phyloP scores from a whole-genome alignment of 1,140 invertebrate genomes.

The Pantala flavescens region DNA sequence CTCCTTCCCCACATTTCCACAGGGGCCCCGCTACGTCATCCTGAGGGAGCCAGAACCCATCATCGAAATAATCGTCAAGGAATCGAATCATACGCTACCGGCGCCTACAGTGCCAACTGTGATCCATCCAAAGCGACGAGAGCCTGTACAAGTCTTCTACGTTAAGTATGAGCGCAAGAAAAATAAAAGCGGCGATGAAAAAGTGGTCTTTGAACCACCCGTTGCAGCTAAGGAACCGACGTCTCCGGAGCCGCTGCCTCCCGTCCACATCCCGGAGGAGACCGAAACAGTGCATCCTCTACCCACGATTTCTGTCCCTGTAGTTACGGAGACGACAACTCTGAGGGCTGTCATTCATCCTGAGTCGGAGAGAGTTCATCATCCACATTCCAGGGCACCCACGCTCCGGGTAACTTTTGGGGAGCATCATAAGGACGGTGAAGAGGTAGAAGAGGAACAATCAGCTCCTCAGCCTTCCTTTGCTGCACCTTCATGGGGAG shows the following conservation, averaged over 20 bases:
- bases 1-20: slow-evolving; percentile 44
- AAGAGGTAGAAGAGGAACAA: slow-evolving; percentile 36
- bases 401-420: slow-evolving; percentile 66
- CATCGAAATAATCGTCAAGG: slow-evolving; percentile 83
- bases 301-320: slow-evolving; percentile 30
- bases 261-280: slow-evolving; percentile 21
- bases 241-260: slow-evolving; percentile 23
- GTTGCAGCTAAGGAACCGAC: slow-evolving; percentile 49
- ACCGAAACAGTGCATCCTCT: slow-evolving; percentile 29
- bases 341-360: slow-evolving; percentile 70
- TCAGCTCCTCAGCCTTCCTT: slow-evolving; percentile 47
- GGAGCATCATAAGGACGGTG: slow-evolving; percentile 35
- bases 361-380: slow-evolving; percentile 51
- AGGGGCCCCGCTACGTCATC: slow-evolving; percentile 28
- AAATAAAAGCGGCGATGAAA: slow-evolving; percentile 42
- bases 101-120: slow-evolving; percentile 37
- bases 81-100: slow-evolving; percentile 69
- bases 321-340: slow-evolving; percentile 48
- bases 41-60: slow-evolving; percentile 65
- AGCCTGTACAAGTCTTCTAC: slow-evolving; percentile 80
- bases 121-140: slow-evolving; percentile 36
- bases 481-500: slow-evolving; percentile 34
- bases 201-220: slow-evolving; percentile 64
- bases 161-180: slow-evolving; percentile 76
- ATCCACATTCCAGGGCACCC: slow-evolving; percentile 56